Evolutionary conservation across 2,113 vertebrate genomes (phyloP), one percentile per base, ranked within the genome.

Genomic region (Osmerus eperlanus): DNA sequence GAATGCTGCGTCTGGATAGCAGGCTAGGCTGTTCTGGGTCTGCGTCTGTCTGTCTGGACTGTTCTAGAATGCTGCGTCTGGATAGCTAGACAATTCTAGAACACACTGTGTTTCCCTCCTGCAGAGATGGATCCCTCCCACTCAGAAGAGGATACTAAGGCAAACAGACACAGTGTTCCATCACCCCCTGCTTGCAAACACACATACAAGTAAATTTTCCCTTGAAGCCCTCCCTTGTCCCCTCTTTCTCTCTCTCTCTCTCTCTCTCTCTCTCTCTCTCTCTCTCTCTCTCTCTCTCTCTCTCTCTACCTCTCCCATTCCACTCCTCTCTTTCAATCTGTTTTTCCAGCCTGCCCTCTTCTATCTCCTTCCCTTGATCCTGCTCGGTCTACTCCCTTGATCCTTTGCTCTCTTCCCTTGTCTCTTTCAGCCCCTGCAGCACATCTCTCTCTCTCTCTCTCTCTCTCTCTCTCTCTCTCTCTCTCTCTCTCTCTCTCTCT

Each of bases 111-210:
- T 29, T 21, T 72, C 28, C 52, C 54, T 72, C 52, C 51, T 67
- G 75, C 28, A 29, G 66, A 54, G 54, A 67, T 29, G 56, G 51
- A 56, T 52, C 21, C 66, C 72, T 73, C 71, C 64, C 63, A 64
- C 28, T 65, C 72, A 47, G 23, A 67, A 65, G 70, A 68, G 73
- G 78, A 83, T 63, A 60, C 65, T 72, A 19, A 76, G 72, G 59
- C 72, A 78, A 72, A 80, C 60, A 72, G 68, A 71, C 74, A 66
- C 52, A 68, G 72, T 72, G 54, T 21, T 73, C 77, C 71, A 11
- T 7, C 12, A 66, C 51, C 63, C 62, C 80, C 77, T 73, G 73
- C 78, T 73, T 70, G 54, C 36, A 70, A n/a, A 61, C 61, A 76
- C 74, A 71, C 74, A 68, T 47, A 51, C 3, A 69, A 78, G 36